A percentile compares a stretch with the other conserved stretches of the same genome.
These are phyloP conservation scores for Hystrix cristata DNA, from an alignment of 2,113 vertebrate genomes.

Conservation along the genomic window DNA sequence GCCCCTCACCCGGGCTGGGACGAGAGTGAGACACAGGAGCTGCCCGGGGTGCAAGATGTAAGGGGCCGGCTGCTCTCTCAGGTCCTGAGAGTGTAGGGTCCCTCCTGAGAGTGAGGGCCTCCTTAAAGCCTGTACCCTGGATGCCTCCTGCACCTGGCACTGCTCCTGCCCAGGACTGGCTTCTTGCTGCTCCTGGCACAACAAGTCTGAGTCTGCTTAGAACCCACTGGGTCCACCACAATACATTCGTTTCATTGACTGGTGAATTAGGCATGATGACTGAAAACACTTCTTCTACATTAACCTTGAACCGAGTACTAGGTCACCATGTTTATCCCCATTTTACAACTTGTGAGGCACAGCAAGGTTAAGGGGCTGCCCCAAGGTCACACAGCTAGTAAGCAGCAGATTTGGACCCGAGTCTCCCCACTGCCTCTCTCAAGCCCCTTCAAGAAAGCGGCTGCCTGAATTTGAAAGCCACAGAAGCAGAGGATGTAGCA, in stretches of 20 bases:
- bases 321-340: not conserved
- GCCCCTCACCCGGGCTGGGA: not conserved
- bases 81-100: rapidly evolving
- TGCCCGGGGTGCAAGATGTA: not conserved
- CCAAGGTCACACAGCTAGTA: not conserved
- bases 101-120: not conserved
- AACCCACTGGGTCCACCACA: not conserved
- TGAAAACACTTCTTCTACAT: not conserved
- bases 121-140: not conserved
- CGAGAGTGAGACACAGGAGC: not conserved
- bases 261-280: not conserved
- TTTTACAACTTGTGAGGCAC: not conserved
- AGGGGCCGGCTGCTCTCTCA: not conserved
- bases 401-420: not conserved
- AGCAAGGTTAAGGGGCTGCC: not conserved
- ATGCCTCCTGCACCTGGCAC: not conserved
- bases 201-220: not conserved
- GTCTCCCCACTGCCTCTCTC: not conserved
- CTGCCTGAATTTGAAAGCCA: not conserved
- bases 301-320: not conserved
- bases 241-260: not conserved
- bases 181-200: not conserved
- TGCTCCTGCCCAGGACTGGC: not conserved
- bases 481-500: rapidly evolving
- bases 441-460: not conserved